A percentile compares a stretch with the other conserved stretches of the same genome.
Evolutionary conservation across 1,140 invertebrate species (phyloP).

Genomic region (Conopomorpha cramerella): DNA sequence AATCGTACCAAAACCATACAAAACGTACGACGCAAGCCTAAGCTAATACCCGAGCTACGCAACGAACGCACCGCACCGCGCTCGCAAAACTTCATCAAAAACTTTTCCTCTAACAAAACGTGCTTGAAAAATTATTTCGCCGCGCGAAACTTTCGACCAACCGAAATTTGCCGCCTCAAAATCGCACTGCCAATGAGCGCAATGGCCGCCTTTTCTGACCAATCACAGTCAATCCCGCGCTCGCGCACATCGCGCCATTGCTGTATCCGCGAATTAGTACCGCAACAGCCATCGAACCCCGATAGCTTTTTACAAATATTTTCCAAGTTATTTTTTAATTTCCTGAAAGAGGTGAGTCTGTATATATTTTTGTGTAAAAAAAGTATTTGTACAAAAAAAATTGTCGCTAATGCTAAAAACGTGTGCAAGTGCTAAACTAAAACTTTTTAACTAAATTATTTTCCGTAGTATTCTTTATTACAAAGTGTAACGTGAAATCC

Average conservation of each 20-base stretch:
- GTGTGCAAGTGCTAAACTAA: too few relatives aligned
- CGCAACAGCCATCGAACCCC: slow-evolving; percentile 53
- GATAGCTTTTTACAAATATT: slow-evolving; percentile 52
- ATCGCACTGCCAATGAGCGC: slow-evolving; percentile 28
- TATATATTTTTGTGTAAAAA: too few relatives aligned
- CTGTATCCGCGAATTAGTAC: slow-evolving; percentile 58
- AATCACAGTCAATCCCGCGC: slow-evolving; percentile 44
- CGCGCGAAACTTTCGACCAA: slow-evolving; percentile 50
- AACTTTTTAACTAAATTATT: too few relatives aligned
- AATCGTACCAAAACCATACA: too few relatives aligned
- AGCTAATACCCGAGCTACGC: too few relatives aligned
- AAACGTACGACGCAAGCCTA: too few relatives aligned
- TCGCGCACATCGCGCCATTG: slow-evolving; percentile 52
- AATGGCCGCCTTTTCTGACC: slow-evolving; percentile 51
- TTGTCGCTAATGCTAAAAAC: too few relatives aligned
- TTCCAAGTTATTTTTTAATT: slow-evolving; percentile 26
- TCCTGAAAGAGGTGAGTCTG: slow-evolving; percentile 29
- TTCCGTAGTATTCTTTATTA: too few relatives aligned
- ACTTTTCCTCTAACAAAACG: slow-evolving; percentile 1
- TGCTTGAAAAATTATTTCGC: slow-evolving; percentile 5
- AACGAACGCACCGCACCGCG: too few relatives aligned
- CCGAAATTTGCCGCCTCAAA: slow-evolving; percentile 59
- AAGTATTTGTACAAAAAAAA: too few relatives aligned
- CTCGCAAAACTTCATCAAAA: slow-evolving; percentile 1
- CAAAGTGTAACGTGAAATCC: too few relatives aligned